phyloP scores from a whole-genome alignment of 2,888 invertebrate species.

The Caenorhabditis uteleia region DNA sequence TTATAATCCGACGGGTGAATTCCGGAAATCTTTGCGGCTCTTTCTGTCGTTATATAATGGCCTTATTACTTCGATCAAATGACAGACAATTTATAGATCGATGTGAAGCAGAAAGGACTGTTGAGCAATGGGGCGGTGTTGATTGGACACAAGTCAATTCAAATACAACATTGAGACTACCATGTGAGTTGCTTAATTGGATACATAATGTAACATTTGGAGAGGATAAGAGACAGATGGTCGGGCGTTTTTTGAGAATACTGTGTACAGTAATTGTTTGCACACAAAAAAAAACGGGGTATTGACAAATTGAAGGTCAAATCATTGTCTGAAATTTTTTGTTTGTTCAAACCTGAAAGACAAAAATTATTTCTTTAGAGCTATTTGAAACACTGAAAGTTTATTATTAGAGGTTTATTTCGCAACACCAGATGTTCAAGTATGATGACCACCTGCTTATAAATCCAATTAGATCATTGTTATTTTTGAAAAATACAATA shows the following conservation, averaged over 20 bases:
- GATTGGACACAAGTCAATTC: conserved; percentile 59
- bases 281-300: not conserved
- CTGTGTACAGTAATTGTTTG: too few relatives aligned
- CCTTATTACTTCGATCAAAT: too few relatives aligned
- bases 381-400: too few relatives aligned
- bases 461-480: too few relatives aligned
- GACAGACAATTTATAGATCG: conserved; percentile 51
- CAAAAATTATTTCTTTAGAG: not conserved
- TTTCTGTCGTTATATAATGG: too few relatives aligned
- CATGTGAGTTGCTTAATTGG: conserved; percentile 28
- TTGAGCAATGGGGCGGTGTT: conserved; percentile 63
- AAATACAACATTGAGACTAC: conserved; percentile 35
- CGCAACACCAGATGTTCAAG: too few relatives aligned
- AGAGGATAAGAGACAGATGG: too few relatives aligned
- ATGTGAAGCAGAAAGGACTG: conserved; percentile 56
- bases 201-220: not conserved
- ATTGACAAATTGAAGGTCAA: not conserved
- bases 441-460: too few relatives aligned
- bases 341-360: not conserved
- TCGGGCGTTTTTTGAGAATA: too few relatives aligned
- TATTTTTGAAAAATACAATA: not conserved
- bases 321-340: not conserved
- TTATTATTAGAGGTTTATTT: too few relatives aligned
- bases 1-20: too few relatives aligned
- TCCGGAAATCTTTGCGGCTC: too few relatives aligned